phyloP scores from a whole-genome alignment of 1,140 invertebrate genomes.

The Drosophila fuyamai region DNA sequence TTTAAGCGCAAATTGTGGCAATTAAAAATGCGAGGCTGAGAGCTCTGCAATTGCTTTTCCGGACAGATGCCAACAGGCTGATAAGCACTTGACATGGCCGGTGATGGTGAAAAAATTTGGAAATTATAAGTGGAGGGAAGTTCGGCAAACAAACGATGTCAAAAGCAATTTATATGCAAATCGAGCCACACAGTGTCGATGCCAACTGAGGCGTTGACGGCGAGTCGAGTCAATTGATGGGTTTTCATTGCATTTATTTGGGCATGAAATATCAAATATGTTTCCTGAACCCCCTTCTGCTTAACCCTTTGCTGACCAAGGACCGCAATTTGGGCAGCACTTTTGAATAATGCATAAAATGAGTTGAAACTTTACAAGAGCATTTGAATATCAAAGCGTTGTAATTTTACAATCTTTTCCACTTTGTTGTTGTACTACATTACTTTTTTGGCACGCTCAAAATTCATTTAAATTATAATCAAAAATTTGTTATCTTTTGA shows the following conservation, averaged over 20 bases:
- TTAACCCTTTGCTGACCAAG: conserved; percentile 64
- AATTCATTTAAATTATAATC: conserved; percentile 69
- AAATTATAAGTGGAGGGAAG: conserved; percentile 22
- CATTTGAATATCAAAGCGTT: conserved; percentile 83
- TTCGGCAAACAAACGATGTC: conserved; percentile 51
- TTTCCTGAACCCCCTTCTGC: conserved; percentile 17
- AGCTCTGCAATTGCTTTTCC: conserved; percentile 57
- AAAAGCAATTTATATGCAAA: conserved; percentile 84
- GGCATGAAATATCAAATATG: conserved; percentile 76
- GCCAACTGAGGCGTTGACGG: conserved; percentile 49
- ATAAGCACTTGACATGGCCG: conserved; percentile 68
- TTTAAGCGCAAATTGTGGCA: conserved; percentile 77
- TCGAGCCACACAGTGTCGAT: conserved; percentile 44
- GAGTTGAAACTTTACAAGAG: conserved; percentile 66
- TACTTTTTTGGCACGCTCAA: conserved; percentile 26
- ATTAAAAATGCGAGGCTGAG: conserved; percentile 60
- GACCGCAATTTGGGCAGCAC: conserved; percentile 45
- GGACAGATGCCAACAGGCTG: conserved; percentile 69
- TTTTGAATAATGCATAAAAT: conserved; percentile 82
- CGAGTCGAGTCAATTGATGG: conserved; percentile 75
- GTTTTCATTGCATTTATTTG: conserved; percentile 82
- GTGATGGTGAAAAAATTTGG: conserved; percentile 32
- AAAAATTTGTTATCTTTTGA: conserved; percentile 32
- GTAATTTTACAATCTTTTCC: conserved; percentile 26
- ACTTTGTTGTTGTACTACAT: conserved; percentile 1